Evolutionary conservation across 2,113 vertebrate genomes (phyloP).

Genomic region (Notechis scutatus): DNA sequence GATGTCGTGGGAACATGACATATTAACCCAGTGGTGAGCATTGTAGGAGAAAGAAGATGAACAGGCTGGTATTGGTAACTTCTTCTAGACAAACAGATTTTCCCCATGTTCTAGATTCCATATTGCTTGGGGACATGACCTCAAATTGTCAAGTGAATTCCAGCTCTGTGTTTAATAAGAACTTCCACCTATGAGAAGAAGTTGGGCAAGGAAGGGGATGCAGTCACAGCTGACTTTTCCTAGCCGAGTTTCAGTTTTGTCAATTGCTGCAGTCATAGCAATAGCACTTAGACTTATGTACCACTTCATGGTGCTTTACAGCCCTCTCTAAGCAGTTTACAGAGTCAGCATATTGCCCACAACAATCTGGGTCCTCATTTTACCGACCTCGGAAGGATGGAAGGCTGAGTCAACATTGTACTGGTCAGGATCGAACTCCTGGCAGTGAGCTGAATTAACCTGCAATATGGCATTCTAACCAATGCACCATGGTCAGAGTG

Average conservation of each 20-base stretch:
- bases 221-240: background rate
- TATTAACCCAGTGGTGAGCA: background rate
- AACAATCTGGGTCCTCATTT: background rate
- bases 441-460: background rate
- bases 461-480: background rate
- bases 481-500: background rate
- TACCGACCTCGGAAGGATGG: background rate
- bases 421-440: background rate
- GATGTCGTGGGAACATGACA: background rate
- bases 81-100: background rate
- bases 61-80: background rate
- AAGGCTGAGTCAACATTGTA: background rate
- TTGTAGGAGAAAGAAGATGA: background rate
- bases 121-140: background rate
- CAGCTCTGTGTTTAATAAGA: background rate
- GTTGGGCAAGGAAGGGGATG: background rate
- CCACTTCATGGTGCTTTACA: background rate
- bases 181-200: background rate
- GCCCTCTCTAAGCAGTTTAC: background rate
- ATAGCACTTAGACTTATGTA: background rate
- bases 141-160: background rate
- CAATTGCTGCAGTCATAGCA: background rate
- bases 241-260: background rate
- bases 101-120: background rate
- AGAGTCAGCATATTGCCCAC: background rate